Evolutionary conservation across 1,140 invertebrate species (phyloP).

Genomic region (Lepidurus packardi): DNA sequence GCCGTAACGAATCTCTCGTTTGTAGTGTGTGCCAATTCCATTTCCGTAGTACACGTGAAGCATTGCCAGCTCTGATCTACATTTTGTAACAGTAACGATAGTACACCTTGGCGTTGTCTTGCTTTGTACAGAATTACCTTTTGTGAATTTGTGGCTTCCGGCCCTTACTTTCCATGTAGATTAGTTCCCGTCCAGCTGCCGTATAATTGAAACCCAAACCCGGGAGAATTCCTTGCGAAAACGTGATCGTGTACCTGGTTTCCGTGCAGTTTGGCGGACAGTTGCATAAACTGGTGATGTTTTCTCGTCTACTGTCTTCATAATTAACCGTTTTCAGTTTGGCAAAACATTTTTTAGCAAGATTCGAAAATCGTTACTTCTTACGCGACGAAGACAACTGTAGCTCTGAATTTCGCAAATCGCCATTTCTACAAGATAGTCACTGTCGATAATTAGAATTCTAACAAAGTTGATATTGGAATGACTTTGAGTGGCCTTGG

Average conservation of each 20-base stretch:
- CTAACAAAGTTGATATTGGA: too few species aligned
- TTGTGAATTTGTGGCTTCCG: neutral
- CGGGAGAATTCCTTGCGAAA: neutral
- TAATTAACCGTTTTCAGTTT: neutral
- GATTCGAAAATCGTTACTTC: too few species aligned
- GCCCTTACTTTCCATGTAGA: neutral
- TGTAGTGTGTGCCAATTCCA: slow-evolving; percentile 24
- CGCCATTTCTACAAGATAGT: too few species aligned
- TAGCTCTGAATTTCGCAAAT: neutral
- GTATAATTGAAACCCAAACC: neutral
- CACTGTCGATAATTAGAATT: too few species aligned
- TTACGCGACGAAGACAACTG: too few species aligned
- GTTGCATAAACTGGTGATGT: neutral
- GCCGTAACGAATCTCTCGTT: slow-evolving; percentile 30
- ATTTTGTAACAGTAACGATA: neutral
- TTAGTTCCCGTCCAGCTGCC: neutral
- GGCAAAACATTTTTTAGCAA: neutral
- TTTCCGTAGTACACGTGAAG: slow-evolving; percentile 29
- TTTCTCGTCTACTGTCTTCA: neutral
- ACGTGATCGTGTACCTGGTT: neutral
- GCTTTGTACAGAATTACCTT: neutral
- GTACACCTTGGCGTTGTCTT: neutral
- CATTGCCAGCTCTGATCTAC: slow-evolving; percentile 27
- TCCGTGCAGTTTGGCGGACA: neutral
- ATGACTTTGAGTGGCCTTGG: neutral